These are phyloP conservation scores for Zeuzera pyrina DNA, from an alignment of 2,888 invertebrate species.

Conservation along the genomic window DNA sequence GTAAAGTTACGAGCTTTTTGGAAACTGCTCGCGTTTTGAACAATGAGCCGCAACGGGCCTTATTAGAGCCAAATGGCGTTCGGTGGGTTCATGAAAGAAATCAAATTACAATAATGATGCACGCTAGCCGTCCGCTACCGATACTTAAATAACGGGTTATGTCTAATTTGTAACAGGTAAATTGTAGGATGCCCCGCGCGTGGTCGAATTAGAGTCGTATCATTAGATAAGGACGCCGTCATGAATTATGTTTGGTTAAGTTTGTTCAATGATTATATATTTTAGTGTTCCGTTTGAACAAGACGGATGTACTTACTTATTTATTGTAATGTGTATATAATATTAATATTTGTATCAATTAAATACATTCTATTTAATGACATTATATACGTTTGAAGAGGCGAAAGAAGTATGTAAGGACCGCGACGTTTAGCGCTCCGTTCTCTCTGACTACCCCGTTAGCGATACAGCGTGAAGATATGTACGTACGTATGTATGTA, in stretches of 20 bases:
- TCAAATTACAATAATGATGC: constrained; percentile 66
- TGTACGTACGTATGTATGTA: no score
- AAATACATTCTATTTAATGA: no score
- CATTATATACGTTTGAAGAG: no score
- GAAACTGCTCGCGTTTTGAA: constrained; percentile 47
- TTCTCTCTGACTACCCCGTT: no score
- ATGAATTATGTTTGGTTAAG: constrained; percentile 54
- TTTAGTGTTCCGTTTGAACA: no score
- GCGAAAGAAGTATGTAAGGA: no score
- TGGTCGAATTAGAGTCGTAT: constrained; percentile 41
- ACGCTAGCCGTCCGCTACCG: constrained; percentile 54
- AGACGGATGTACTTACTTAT: no score
- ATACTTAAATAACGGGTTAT: constrained; percentile 63
- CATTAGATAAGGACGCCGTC: constrained; percentile 31
- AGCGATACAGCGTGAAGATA: no score
- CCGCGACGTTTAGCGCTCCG: no score
- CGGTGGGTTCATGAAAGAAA: constrained; percentile 49
- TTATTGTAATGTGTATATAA: no score
- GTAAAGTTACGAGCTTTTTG: constrained; percentile 41
- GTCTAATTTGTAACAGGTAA: constrained; percentile 65
- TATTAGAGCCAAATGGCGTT: constrained; percentile 63
- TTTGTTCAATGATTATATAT: constrained; percentile 44
- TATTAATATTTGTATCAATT: no score
- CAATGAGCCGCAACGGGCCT: constrained; percentile 41
- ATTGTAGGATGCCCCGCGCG: constrained; percentile 59